Percentiles rank a stretch among this genome's conserved stretches.
Conservation (phyloP, 2,888 invertebrate genomes). For the Drosophila neotestacea region DNA sequence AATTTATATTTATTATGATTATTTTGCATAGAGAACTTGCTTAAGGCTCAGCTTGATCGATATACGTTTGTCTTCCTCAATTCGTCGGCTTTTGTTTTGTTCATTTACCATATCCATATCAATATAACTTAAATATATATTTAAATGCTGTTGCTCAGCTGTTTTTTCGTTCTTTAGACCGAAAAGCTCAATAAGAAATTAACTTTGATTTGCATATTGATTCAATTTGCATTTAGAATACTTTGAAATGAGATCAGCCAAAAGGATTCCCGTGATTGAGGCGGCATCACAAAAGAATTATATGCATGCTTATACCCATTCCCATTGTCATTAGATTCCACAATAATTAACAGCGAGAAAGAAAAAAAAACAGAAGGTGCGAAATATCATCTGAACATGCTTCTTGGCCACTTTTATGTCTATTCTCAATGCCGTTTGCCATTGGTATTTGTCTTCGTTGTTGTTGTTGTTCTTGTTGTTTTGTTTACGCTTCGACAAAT, state of each 20-base stretch:
- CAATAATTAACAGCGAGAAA: constrained; percentile 37
- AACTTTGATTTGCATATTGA: constrained; percentile 51
- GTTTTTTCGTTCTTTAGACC: constrained; percentile 16
- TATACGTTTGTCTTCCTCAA: constrained; percentile 68
- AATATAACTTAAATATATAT: constrained; percentile 20
- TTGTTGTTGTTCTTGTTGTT: not conserved
- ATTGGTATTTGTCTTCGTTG: constrained; percentile 8
- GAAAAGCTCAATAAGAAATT: constrained; percentile 40
- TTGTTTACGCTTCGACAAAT: constrained; percentile 57
- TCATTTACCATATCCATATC: constrained; percentile 25
- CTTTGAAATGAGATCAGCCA: constrained; percentile 48
- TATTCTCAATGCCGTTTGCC: constrained; percentile 42
- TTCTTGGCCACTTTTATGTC: constrained; percentile 28
- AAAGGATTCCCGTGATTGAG: constrained; percentile 28
- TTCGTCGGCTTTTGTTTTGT: constrained; percentile 40
- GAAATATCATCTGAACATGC: constrained; percentile 41
- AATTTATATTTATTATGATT: constrained; percentile 18
- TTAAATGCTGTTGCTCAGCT: constrained; percentile 17
- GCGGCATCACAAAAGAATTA: constrained; percentile 58
- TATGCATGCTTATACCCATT: constrained; percentile 35
- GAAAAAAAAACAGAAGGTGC: constrained; percentile 42
- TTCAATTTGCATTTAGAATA: constrained; percentile 46
- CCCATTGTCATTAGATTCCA: constrained; percentile 46
- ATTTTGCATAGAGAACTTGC: constrained; percentile 48
- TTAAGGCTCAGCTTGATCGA: constrained; percentile 52